phyloP scores from a whole-genome alignment of 1,140 invertebrate genomes.

The Drosophila takahashii region DNA sequence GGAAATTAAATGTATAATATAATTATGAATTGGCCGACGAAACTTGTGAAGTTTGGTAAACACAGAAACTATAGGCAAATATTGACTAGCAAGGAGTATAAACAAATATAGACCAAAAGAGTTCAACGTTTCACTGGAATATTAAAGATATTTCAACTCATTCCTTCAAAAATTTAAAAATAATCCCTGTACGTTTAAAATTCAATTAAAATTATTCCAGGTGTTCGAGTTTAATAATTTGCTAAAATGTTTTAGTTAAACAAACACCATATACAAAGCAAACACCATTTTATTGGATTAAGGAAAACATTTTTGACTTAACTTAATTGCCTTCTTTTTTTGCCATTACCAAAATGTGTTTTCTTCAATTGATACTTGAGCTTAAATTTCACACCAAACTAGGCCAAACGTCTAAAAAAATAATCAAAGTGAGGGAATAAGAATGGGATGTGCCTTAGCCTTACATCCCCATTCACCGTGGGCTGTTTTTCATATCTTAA shows the following conservation, averaged over 20 bases:
- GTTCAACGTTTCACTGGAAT: conserved; percentile 3
- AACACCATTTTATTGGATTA: neutral
- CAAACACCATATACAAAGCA: neutral
- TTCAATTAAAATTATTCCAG: neutral
- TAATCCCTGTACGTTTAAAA: neutral
- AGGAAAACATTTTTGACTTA: neutral
- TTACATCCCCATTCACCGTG: conserved; percentile 4
- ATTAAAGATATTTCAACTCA: neutral
- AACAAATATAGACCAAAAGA: conserved; percentile 2
- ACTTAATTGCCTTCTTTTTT: neutral
- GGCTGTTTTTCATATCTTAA: conserved; percentile 56
- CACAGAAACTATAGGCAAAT: conserved; percentile 24
- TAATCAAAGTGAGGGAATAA: conserved; percentile 5
- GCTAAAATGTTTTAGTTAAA: neutral
- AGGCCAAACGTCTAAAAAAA: conserved; percentile 31
- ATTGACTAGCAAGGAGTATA: neutral
- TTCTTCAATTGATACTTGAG: neutral
- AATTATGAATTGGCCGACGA: conserved; percentile 21
- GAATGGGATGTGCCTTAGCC: neutral
- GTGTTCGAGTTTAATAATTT: no score
- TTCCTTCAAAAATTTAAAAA: neutral
- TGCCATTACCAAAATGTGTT: neutral
- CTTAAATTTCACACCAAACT: conserved; percentile 1
- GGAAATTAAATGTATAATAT: conserved; percentile 31
- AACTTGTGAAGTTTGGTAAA: conserved; percentile 49